phyloP scores from a whole-genome alignment of 2,797 vertebrate genomes.

The Arremon aurantiirostris region DNA sequence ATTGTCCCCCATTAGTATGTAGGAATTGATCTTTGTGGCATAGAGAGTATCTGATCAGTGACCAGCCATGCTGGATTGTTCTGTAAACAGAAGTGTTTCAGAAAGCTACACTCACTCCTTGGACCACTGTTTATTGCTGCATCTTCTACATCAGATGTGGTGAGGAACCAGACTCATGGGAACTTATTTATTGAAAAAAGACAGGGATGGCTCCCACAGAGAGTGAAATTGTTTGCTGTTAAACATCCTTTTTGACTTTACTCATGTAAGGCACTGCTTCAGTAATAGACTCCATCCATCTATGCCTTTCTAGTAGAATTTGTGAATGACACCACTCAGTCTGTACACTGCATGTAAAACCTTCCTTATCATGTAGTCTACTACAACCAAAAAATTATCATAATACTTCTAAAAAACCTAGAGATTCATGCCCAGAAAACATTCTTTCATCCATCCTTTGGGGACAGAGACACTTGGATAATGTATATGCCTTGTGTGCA shows the following conservation, averaged over 20 bases:
- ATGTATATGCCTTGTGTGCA: not conserved
- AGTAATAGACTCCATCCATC: not conserved
- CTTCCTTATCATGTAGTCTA: not conserved
- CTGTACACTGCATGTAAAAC: not conserved
- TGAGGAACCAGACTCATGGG: not conserved
- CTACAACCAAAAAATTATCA: not conserved
- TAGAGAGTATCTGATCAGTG: not conserved
- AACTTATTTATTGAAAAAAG: not conserved
- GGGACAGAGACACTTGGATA: slow-evolving; percentile 5
- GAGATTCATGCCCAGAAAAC: not conserved
- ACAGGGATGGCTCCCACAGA: not conserved
- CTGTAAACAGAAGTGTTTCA: not conserved
- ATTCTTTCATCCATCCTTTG: slow-evolving; percentile 33
- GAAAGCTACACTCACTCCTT: not conserved
- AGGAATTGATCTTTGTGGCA: not conserved
- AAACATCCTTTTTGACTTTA: not conserved
- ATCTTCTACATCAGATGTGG: not conserved
- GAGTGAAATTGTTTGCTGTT: not conserved
- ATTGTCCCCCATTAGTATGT: not conserved
- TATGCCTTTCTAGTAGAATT: not conserved
- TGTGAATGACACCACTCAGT: not conserved
- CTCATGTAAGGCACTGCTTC: not conserved
- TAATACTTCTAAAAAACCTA: not conserved
- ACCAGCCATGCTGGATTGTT: not conserved
- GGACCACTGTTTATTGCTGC: not conserved